These are phyloP conservation scores for Strongylocentrotus purpuratus DNA, from an alignment of 35 echinoderm and acorn worm species.

Conservation along the genomic window DNA sequence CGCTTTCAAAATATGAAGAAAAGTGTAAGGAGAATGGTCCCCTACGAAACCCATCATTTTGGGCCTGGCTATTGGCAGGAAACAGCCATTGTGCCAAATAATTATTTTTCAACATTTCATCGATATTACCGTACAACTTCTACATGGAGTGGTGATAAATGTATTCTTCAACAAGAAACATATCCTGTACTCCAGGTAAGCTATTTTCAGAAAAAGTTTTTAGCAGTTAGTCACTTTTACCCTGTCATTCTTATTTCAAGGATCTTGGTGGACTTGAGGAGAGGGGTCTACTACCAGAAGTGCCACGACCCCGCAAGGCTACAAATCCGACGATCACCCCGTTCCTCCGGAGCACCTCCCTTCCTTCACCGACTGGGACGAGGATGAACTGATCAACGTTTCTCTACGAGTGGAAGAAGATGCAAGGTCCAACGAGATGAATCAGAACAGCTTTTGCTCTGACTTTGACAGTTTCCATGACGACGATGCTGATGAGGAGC, in stretches of 20 bases:
- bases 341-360: constrained; percentile 70
- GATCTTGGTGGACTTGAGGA: constrained; percentile 82
- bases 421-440: not conserved
- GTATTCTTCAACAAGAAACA: too few species aligned
- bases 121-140: too few species aligned
- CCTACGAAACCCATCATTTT: too few species aligned
- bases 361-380: constrained; percentile 73
- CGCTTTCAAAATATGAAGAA: too few species aligned
- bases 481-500: not conserved
- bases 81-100: too few species aligned
- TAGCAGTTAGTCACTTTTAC: not conserved
- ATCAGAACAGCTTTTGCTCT: not conserved
- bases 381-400: constrained; percentile 77
- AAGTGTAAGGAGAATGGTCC: too few species aligned
- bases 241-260: constrained; percentile 50
- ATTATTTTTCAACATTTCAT: too few species aligned
- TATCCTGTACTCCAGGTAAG: too few species aligned
- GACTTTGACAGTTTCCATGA: not conserved
- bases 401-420: constrained; percentile 54
- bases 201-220: too few species aligned
- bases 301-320: constrained; percentile 71
- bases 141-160: too few species aligned
- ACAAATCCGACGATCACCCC: constrained; percentile 64
- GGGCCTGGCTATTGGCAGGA: too few species aligned
- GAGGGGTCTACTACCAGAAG: constrained; percentile 85